Percentiles rank a stretch among this genome's conserved stretches.
Evolutionary conservation across 2,888 invertebrate genomes (phyloP).

Genomic region (Rhogogaster chlorosoma): DNA sequence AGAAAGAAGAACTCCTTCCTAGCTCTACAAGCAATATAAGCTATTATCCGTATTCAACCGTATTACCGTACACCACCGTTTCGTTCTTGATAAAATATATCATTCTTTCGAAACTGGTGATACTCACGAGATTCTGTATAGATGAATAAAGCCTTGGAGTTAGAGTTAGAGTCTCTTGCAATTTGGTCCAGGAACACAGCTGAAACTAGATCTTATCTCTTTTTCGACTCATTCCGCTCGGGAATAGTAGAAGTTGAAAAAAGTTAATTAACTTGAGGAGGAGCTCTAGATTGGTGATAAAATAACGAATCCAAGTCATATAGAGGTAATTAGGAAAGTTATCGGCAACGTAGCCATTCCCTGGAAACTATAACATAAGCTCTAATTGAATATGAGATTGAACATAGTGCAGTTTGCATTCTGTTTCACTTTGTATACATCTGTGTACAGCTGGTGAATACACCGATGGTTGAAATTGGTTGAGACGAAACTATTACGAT

Average conservation of each 20-base stretch:
- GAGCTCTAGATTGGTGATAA: neutral
- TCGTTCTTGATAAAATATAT: neutral
- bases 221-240: neutral
- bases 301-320: neutral
- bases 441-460: neutral
- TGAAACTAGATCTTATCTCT: neutral
- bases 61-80: neutral
- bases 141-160: neutral
- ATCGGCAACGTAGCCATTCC: neutral
- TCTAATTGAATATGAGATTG: conserved; percentile 30
- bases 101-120: conserved; percentile 21
- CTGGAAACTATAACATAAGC: neutral
- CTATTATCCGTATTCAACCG: neutral
- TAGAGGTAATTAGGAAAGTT: conserved; percentile 5
- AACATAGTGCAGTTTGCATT: conserved; percentile 18
- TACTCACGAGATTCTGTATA: neutral
- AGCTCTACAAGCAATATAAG: conserved; percentile 5
- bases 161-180: neutral
- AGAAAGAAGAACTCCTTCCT: conserved; percentile 14
- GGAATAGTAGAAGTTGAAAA: conserved; percentile 15
- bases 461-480: conserved; percentile 27
- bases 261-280: neutral
- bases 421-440: conserved; percentile 16
- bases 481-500: conserved; percentile 39
- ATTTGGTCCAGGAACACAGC: neutral